These are phyloP conservation scores for Cardiocondyla obscurior DNA, from an alignment of 1,140 invertebrate species.

Conservation along the genomic window DNA sequence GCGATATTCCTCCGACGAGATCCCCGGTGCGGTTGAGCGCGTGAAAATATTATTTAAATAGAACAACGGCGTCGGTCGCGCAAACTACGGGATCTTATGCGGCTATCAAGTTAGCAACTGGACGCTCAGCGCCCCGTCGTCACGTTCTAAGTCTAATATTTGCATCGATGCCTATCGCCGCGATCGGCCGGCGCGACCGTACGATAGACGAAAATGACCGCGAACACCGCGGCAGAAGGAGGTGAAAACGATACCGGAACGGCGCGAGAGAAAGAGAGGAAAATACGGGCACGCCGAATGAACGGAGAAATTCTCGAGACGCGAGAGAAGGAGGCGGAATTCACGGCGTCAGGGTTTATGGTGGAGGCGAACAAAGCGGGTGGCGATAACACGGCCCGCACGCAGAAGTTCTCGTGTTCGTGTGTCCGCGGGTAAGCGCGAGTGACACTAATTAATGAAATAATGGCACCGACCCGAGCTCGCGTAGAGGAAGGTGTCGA, in stretches of 20 bases:
- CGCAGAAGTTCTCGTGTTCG: conserved; percentile 76
- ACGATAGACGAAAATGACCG: conserved; percentile 50
- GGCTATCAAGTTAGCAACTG: conserved; percentile 54
- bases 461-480: conserved; percentile 72
- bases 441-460: conserved; percentile 82
- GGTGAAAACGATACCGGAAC: conserved; percentile 40
- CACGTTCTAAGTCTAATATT: conserved; percentile 35
- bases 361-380: conserved; percentile 71
- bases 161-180: conserved; percentile 1
- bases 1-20: not conserved
- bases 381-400: conserved; percentile 70
- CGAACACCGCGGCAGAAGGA: not conserved
- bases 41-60: conserved; percentile 44
- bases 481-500: conserved; percentile 75
- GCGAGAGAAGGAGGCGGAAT: conserved; percentile 51
- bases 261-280: not conserved
- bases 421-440: conserved; percentile 68
- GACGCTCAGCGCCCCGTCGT: conserved; percentile 51
- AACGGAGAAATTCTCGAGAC: conserved; percentile 20
- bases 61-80: conserved; percentile 9
- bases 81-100: conserved; percentile 27
- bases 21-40: not conserved
- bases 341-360: conserved; percentile 65
- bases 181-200: conserved; percentile 21
- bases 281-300: not conserved